These are phyloP conservation scores for Valencia hispanica DNA, from an alignment of 2,797 vertebrate genomes.

Conservation along the genomic window DNA sequence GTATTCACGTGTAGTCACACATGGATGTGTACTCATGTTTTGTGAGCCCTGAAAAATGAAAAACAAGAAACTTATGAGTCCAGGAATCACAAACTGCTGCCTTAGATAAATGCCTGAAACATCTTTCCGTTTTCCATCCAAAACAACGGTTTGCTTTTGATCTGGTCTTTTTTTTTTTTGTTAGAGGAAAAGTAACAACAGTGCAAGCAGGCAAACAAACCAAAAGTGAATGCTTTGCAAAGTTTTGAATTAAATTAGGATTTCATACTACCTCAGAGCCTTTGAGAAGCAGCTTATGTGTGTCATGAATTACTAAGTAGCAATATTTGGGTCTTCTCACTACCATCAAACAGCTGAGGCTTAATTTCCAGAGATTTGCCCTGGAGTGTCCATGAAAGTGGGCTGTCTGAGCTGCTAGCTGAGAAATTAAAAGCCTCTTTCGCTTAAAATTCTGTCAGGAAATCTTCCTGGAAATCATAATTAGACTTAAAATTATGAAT, in stretches of 20 bases:
- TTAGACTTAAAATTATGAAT: background rate
- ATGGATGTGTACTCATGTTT: background rate
- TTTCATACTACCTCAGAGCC: constrained; percentile 62
- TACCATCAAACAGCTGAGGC: constrained; percentile 75
- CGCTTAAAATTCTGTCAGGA: constrained; percentile 7
- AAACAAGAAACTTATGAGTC: constrained; percentile 18
- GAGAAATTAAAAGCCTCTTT: constrained; percentile 40
- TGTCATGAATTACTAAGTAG: constrained; percentile 78
- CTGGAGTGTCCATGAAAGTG: constrained; percentile 70
- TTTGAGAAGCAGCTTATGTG: constrained; percentile 67
- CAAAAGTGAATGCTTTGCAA: constrained; percentile 43
- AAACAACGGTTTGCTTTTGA: constrained; percentile 25
- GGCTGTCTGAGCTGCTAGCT: constrained; percentile 60
- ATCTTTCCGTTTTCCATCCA: constrained; percentile 14
- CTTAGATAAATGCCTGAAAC: constrained; percentile 26
- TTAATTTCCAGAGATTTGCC: constrained; percentile 71
- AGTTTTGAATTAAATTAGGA: constrained; percentile 67
- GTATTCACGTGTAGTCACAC: background rate
- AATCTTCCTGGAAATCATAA: constrained; percentile 12
- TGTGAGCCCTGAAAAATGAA: background rate
- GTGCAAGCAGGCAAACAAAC: constrained; percentile 58
- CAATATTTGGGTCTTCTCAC: constrained; percentile 71
- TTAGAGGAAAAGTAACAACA: constrained; percentile 39
- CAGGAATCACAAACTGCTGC: constrained; percentile 15
- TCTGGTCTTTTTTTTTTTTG: no score